phyloP scores from a whole-genome alignment of 2,888 invertebrate species.

The Mythimna albipuncta region DNA sequence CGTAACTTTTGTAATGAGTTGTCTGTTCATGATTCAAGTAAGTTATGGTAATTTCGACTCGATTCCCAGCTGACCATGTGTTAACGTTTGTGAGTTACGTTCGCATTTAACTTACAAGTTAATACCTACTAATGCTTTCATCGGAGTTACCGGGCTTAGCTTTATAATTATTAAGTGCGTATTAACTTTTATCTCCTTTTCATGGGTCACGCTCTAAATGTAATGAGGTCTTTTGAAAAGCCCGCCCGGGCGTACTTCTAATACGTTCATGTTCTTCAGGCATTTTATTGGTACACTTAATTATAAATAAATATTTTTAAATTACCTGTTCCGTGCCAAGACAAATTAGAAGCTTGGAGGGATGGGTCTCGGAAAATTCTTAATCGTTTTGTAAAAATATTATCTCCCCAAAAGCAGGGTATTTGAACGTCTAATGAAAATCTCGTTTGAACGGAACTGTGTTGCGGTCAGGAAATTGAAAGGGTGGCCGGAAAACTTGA shows the following conservation, averaged over 20 bases:
- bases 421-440: slow-evolving; percentile 82
- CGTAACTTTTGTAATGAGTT: slow-evolving; percentile 64
- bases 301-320: slow-evolving; percentile 29
- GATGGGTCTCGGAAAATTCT: slow-evolving; percentile 48
- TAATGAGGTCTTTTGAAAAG: slow-evolving; percentile 37
- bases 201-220: slow-evolving; percentile 44
- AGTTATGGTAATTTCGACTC: slow-evolving; percentile 55
- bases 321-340: slow-evolving; percentile 29
- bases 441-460: slow-evolving; percentile 80
- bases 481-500: slow-evolving; percentile 86
- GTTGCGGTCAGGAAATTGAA: slow-evolving; percentile 88
- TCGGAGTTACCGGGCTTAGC: slow-evolving; percentile 30
- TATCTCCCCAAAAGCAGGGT: slow-evolving; percentile 70
- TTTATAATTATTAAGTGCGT: slow-evolving; percentile 49
- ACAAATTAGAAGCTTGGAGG: slow-evolving; percentile 12
- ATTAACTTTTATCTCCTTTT: slow-evolving; percentile 43
- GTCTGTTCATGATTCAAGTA: slow-evolving; percentile 56
- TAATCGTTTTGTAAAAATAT: slow-evolving; percentile 75
- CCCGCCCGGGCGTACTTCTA: slow-evolving; percentile 8
- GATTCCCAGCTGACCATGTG: slow-evolving; percentile 38
- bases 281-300: slow-evolving; percentile 23
- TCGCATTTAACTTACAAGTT: slow-evolving; percentile 37
- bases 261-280: slow-evolving; percentile 1
- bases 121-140: slow-evolving; percentile 47
- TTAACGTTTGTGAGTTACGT: slow-evolving; percentile 38